Evolutionary conservation across 1,140 invertebrate genomes (phyloP).

Genomic region (Zaprionus vittiger): DNA sequence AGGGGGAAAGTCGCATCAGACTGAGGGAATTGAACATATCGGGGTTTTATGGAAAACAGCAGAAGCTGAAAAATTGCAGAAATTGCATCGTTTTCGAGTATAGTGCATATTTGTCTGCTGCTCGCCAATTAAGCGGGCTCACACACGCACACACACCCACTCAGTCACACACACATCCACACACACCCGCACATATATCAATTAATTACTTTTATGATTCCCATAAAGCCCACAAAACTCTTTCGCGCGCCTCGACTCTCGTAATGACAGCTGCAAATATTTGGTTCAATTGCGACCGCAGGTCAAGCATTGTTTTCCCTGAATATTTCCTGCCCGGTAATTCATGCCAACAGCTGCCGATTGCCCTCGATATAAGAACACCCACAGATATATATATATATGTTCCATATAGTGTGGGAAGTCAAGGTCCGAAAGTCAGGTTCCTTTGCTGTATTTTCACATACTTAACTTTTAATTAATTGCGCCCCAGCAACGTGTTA

Average conservation of each 20-base stretch:
- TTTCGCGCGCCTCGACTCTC: not conserved
- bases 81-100: slow-evolving; percentile 57
- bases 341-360: slow-evolving; percentile 5
- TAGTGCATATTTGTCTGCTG: slow-evolving; percentile 39
- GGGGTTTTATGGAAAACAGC: slow-evolving; percentile 32
- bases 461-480: slow-evolving; percentile 9
- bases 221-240: slow-evolving; percentile 53
- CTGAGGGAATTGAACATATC: slow-evolving; percentile 32
- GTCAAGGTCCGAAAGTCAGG: slow-evolving; percentile 1
- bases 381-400: not conserved
- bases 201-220: slow-evolving; percentile 82
- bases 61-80: slow-evolving; percentile 69
- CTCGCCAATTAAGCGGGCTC: slow-evolving; percentile 57
- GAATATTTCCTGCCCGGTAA: slow-evolving; percentile 3
- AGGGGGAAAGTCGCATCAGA: not conserved
- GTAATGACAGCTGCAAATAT: slow-evolving; percentile 73
- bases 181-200: slow-evolving; percentile 56
- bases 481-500: not conserved
- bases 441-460: not conserved
- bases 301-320: slow-evolving; percentile 1
- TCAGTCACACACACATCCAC: not conserved
- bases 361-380: not conserved
- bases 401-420: not conserved
- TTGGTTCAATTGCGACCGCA: slow-evolving; percentile 36
- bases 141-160: not conserved